Evolutionary conservation across 92 coral and sea anemone species (phyloP).

Genomic region (Ricordea florida): DNA sequence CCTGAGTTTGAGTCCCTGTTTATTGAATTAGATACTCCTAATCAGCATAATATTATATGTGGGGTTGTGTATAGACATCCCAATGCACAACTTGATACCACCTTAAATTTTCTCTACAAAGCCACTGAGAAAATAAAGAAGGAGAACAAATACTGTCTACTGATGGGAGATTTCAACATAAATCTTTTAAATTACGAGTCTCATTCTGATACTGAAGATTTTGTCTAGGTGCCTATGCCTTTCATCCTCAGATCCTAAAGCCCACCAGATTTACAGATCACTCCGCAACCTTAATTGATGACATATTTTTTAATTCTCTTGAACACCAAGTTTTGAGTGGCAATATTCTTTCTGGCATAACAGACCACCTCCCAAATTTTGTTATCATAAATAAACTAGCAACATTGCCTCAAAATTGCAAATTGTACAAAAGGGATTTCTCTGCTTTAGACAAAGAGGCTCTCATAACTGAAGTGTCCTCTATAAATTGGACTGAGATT

Average conservation of each 20-base stretch:
- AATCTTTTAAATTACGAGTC: conserved; percentile 40
- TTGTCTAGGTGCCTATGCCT: conserved; percentile 30
- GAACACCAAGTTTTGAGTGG: conserved; percentile 53
- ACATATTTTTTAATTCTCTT: conserved; percentile 58
- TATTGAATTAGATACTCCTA: too few species aligned
- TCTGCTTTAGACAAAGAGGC: too few species aligned
- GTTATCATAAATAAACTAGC: conserved; percentile 26
- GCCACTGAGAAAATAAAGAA: conserved; percentile 7
- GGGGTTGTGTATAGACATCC: too few species aligned
- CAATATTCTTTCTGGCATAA: conserved; percentile 34
- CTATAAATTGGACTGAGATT: too few species aligned
- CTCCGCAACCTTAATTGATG: conserved; percentile 63
- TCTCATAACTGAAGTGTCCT: too few species aligned
- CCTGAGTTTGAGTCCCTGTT: too few species aligned
- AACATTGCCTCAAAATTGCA: too few species aligned
- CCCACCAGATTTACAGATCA: conserved; percentile 56
- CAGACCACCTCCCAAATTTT: conserved; percentile 67
- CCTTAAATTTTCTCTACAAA: too few species aligned
- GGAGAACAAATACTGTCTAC: conserved; percentile 39
- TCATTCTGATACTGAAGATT: conserved; percentile 53
- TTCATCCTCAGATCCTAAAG: conserved; percentile 50
- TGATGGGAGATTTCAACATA: conserved; percentile 54
- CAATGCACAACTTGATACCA: too few species aligned
- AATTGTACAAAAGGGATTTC: too few species aligned
- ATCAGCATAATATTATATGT: too few species aligned